phyloP scores from a whole-genome alignment of 1,140 invertebrate genomes.

The Ctenoplectra terminalis region DNA sequence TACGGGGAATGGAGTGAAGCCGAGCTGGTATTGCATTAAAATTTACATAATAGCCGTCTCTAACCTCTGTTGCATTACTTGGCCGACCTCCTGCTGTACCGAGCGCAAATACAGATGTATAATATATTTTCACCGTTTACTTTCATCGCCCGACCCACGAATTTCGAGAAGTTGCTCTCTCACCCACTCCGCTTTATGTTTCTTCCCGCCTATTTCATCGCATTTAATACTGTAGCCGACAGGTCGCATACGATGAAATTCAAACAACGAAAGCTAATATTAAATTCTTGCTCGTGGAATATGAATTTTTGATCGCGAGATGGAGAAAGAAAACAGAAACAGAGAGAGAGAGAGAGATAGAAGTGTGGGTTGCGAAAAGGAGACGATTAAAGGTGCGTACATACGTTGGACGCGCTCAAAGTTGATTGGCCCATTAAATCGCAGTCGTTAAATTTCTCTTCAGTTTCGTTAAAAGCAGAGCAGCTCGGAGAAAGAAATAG shows the following conservation, averaged over 20 bases:
- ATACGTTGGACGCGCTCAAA: conserved; percentile 23
- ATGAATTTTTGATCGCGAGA: too few relatives aligned
- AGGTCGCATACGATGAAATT: neutral
- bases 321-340: conserved; percentile 11
- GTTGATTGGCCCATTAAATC: conserved; percentile 10
- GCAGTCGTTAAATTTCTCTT: conserved; percentile 48
- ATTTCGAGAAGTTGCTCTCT: conserved; percentile 12
- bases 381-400: conserved; percentile 4
- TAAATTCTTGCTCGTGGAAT: neutral
- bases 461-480: conserved; percentile 33
- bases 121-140: conserved; percentile 46
- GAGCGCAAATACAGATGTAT: conserved; percentile 40
- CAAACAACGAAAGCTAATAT: neutral
- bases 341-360: neutral
- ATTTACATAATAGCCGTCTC: conserved; percentile 76
- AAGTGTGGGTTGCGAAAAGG: neutral
- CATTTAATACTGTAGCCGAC: conserved; percentile 43
- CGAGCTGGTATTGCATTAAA: conserved; percentile 75
- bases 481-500: conserved; percentile 14
- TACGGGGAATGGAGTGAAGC: conserved; percentile 68
- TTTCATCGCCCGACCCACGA: conserved; percentile 33
- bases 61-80: conserved; percentile 53
- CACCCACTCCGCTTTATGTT: neutral
- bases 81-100: conserved; percentile 28
- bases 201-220: conserved; percentile 20